phyloP scores from a whole-genome alignment of 2,113 vertebrate species.

The Dasyprocta punctata region DNA sequence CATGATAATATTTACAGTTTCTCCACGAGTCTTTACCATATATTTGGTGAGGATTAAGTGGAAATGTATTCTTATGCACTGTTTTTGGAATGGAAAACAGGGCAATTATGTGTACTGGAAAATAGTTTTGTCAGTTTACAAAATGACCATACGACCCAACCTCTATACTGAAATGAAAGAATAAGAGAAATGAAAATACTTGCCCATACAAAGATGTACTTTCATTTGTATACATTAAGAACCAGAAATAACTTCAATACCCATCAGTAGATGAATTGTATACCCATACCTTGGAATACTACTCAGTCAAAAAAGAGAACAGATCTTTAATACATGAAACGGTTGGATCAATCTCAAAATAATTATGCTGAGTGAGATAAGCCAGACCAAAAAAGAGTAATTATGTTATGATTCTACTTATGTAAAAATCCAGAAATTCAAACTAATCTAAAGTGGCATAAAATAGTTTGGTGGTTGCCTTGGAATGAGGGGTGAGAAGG shows the following conservation, averaged over 20 bases:
- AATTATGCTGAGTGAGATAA: slow-evolving; percentile 44
- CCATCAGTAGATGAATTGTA: background rate
- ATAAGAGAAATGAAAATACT: background rate
- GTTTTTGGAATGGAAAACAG: slow-evolving; percentile 31
- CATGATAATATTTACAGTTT: background rate
- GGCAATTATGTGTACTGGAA: background rate
- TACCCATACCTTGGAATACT: background rate
- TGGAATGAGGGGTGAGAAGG: background rate
- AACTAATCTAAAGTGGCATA: slow-evolving; percentile 35
- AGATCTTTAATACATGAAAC: background rate
- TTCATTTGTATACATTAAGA: slow-evolving; percentile 38
- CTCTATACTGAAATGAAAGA: background rate
- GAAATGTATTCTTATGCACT: background rate
- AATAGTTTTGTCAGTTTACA: background rate
- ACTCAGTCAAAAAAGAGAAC: background rate
- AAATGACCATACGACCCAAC: background rate
- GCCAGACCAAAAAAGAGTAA: background rate
- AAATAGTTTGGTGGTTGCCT: background rate
- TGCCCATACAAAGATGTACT: background rate
- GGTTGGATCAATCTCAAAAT: slow-evolving; percentile 36
- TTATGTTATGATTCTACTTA: background rate
- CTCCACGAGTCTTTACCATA: background rate
- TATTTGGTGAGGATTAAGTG: background rate
- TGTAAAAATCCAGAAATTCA: slow-evolving; percentile 22
- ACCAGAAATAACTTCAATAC: background rate